Conservation (phyloP, 2,888 invertebrate genomes). For the Acrocyrtus sp. region DNA sequence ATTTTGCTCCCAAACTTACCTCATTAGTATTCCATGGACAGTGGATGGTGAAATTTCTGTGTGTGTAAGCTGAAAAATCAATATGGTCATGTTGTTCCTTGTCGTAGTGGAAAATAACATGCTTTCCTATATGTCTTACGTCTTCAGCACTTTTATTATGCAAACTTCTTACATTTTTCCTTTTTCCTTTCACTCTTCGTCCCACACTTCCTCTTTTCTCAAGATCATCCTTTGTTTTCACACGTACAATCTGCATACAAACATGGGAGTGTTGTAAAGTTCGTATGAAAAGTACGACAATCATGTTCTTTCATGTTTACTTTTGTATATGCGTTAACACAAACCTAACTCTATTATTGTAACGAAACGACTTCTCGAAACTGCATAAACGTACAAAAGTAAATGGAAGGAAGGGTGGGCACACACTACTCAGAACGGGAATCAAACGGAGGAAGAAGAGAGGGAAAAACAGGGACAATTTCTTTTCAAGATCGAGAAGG, state of each 20-base stretch:
- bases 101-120: background rate
- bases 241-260: too few relatives aligned
- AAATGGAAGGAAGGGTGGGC: too few relatives aligned
- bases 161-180: conserved; percentile 34
- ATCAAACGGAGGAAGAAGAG: too few relatives aligned
- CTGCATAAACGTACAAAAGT: too few relatives aligned
- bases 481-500: too few relatives aligned
- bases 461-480: too few relatives aligned
- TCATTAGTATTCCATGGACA: conserved; percentile 54
- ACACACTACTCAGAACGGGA: too few relatives aligned
- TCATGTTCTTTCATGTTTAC: conserved; percentile 27
- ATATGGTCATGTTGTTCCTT: conserved; percentile 46
- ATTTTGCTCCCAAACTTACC: conserved; percentile 46
- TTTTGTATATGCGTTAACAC: conserved; percentile 24
- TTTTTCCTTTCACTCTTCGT: conserved; percentile 1
- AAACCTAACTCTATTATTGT: too few relatives aligned
- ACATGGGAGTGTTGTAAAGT: too few relatives aligned
- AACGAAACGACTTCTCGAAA: too few relatives aligned
- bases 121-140: background rate
- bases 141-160: conserved; percentile 13
- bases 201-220: too few relatives aligned
- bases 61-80: conserved; percentile 43
- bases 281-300: conserved; percentile 22
- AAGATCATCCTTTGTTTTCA: conserved; percentile 41
- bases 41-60: conserved; percentile 52